Evolutionary conservation across 2,113 vertebrate genomes (phyloP), one percentile per base, ranked within the genome.

Genomic region (Nansenia antarctica): DNA sequence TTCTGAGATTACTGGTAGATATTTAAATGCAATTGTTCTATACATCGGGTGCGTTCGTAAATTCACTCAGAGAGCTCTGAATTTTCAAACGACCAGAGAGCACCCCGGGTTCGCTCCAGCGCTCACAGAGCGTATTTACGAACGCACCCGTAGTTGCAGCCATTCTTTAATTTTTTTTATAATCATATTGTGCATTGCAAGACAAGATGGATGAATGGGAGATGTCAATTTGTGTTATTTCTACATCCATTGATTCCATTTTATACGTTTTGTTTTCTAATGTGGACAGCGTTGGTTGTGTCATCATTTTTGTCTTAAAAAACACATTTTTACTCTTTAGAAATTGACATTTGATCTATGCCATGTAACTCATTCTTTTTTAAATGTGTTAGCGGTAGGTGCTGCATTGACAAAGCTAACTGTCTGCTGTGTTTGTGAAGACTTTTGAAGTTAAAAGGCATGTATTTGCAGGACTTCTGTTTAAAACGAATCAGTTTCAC

Each of bases 1-100:
- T 81, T 84, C 39, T 77, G 58, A 85, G 73, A 82, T 84, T 74
- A n/a, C n/a, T n/a, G n/a, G n/a, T n/a, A 86, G 63, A 83, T 78
- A 85, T 45, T 84, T 86, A 78, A 81, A 71, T 81, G 27, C 76
- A 70, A 55, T 67, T 72, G 8, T 76, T 30, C 68, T 80, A 65
- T 66, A 37, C 42, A 65, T n/a, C n/a, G n/a, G n/a, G n/a, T n/a
- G n/a, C n/a, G n/a, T n/a, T n/a, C n/a, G n/a, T n/a, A n/a, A n/a
- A n/a, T n/a, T n/a, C n/a, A n/a, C n/a, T n/a, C n/a, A n/a, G n/a
- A n/a, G n/a, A n/a, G n/a, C n/a, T n/a, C n/a, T n/a, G n/a, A n/a
- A n/a, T n/a, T n/a, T n/a, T n/a, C n/a, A n/a, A n/a, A n/a, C n/a
- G n/a, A n/a, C n/a, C n/a, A n/a, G n/a, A n/a, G n/a, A n/a, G n/a